Conservation (phyloP, 2,888 invertebrate genomes). For the Heliothis peltigera region DNA sequence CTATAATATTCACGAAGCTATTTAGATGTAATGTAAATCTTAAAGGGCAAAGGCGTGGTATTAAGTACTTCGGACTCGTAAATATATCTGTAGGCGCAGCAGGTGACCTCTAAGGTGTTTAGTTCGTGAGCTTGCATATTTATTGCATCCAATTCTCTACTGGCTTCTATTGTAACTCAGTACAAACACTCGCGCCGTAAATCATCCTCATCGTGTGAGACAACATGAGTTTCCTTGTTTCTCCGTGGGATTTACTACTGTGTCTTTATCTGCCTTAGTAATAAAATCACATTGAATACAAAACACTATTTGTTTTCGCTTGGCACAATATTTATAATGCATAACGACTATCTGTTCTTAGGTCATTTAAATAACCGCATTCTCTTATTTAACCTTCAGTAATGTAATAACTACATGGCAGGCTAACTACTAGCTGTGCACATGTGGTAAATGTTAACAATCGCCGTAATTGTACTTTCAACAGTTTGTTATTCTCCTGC, state of each 20-base stretch:
- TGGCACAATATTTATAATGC: constrained; percentile 39
- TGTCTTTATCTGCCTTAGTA: constrained; percentile 25
- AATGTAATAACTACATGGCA: constrained; percentile 37
- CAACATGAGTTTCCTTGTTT: constrained; percentile 48
- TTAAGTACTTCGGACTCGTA: constrained; percentile 75
- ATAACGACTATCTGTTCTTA: constrained; percentile 44
- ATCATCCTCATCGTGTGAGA: constrained; percentile 63
- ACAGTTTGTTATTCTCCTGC: constrained; percentile 50
- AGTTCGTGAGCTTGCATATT: constrained; percentile 82
- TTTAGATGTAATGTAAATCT: constrained; percentile 82
- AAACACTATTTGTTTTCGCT: constrained; percentile 41
- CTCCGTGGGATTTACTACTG: constrained; percentile 45
- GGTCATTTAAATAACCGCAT: constrained; percentile 61
- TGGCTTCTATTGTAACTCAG: constrained; percentile 65
- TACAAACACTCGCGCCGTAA: constrained; percentile 63
- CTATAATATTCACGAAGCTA: constrained; percentile 76
- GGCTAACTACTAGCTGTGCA: constrained; percentile 31
- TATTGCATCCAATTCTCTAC: constrained; percentile 72
- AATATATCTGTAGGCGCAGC: constrained; percentile 86
- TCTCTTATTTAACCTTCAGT: constrained; percentile 60
- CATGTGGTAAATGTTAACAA: constrained; percentile 58
- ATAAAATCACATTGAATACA: constrained; percentile 34
- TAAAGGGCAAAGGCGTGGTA: constrained; percentile 86
- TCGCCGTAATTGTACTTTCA: constrained; percentile 51
- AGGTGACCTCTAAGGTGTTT: constrained; percentile 86